Evolutionary conservation across 2,888 invertebrate species (phyloP).

Genomic region (Meteorus colon): DNA sequence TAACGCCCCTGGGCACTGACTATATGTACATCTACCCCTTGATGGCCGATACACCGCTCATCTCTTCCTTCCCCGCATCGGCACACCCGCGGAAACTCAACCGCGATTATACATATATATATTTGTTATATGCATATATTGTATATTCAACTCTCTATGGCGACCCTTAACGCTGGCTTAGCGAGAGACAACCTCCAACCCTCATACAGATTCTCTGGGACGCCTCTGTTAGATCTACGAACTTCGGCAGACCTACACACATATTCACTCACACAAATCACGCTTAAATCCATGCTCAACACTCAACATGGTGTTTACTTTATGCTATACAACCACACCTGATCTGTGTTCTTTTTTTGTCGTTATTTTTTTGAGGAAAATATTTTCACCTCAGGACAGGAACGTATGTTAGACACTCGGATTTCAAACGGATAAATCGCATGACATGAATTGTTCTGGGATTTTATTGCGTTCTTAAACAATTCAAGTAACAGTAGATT

Average conservation of each 20-base stretch:
- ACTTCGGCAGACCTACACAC: slow-evolving; percentile 22
- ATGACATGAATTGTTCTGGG: too few species aligned
- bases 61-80: slow-evolving; percentile 32
- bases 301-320: slow-evolving; percentile 5
- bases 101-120: slow-evolving; percentile 49
- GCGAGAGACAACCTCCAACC: slow-evolving; percentile 64
- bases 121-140: neutral
- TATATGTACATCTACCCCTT: slow-evolving; percentile 38
- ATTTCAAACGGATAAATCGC: too few species aligned
- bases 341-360: neutral
- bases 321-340: neutral
- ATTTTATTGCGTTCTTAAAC: too few species aligned
- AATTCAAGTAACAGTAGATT: too few species aligned
- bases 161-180: slow-evolving; percentile 70
- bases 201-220: slow-evolving; percentile 44
- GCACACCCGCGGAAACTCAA: slow-evolving; percentile 43
- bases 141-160: neutral
- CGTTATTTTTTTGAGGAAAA: neutral
- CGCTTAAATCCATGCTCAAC: slow-evolving; percentile 1
- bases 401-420: too few species aligned
- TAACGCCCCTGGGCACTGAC: slow-evolving; percentile 44
- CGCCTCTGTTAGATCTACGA: slow-evolving; percentile 32
- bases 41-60: slow-evolving; percentile 31
- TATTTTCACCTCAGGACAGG: neutral
- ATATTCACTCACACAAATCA: slow-evolving; percentile 1